Percentiles rank a stretch among this genome's conserved stretches.
These are phyloP conservation scores for Pycnomerus fuliginosus DNA, from an alignment of 2,888 invertebrate species.

Conservation along the genomic window DNA sequence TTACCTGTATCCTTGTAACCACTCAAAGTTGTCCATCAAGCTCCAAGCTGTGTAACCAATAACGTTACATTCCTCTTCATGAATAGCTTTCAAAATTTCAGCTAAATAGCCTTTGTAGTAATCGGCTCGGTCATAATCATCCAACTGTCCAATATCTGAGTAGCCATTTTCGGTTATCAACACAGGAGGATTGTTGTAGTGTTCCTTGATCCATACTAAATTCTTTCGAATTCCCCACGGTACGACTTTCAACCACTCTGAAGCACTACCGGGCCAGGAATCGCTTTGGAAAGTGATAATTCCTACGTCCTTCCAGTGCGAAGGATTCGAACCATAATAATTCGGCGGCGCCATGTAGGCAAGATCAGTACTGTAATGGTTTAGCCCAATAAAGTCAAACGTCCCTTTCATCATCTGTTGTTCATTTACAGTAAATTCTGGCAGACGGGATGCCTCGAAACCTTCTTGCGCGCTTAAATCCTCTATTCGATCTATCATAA, in stretches of 20 bases:
- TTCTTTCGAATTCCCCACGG: slow-evolving; percentile 63
- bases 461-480: slow-evolving; percentile 61
- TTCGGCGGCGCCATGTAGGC: background rate
- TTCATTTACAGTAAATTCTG: slow-evolving; percentile 62
- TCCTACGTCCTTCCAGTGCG: slow-evolving; percentile 7
- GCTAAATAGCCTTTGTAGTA: slow-evolving; percentile 48
- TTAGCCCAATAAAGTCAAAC: slow-evolving; percentile 72
- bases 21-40: slow-evolving; percentile 64
- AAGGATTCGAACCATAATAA: background rate
- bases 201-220: slow-evolving; percentile 60
- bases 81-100: slow-evolving; percentile 30
- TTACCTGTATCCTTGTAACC: slow-evolving; percentile 57
- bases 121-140: slow-evolving; percentile 58
- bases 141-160: slow-evolving; percentile 56
- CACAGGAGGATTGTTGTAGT: slow-evolving; percentile 60
- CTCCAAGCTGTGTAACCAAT: slow-evolving; percentile 62
- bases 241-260: slow-evolving; percentile 55
- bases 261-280: slow-evolving; percentile 45
- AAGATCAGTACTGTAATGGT: slow-evolving; percentile 65
- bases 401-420: slow-evolving; percentile 60
- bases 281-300: slow-evolving; percentile 5
- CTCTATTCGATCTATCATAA: slow-evolving; percentile 62
- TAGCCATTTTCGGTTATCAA: slow-evolving; percentile 64
- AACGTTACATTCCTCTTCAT: slow-evolving; percentile 52
- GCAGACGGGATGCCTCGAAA: slow-evolving; percentile 62